Base-by-base conservation (phyloP, 2,888 invertebrate species). In the Hemaris fuciformis region DNA sequence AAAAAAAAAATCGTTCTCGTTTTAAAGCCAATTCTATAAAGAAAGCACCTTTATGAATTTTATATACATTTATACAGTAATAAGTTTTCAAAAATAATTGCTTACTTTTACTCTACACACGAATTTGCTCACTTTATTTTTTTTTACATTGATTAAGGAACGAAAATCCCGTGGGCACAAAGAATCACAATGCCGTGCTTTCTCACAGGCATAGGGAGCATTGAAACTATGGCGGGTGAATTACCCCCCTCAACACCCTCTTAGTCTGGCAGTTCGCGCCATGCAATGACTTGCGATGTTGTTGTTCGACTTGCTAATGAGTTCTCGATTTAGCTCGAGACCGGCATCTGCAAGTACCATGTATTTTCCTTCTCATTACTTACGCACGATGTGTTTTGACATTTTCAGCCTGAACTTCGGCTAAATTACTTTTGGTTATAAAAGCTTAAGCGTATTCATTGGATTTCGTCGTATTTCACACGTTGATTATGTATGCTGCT, bases 221-320 rank as follows among this genome's bases (percentile, higher is more conserved):
- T 66, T 72, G 65, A 73, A 76, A 78, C 78, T 79, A 77, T 74
- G 72, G 75, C 53, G 67, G 74, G 77, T 76, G 74, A 74, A 72
- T 75, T 72, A 74, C 68, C 72, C 66, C 63, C 69, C 62, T 62
- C 46, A 53, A 43, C 13, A 64, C 60, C 53, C 67, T 61, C 67
- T 43, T 61, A 63, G 66, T 65, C 64, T 62, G 64, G 64, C 64
- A 60, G 56, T 69, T 72, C 67, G 67, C 70, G 65, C 74, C 67
- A 71, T 76, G 77, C 79, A 77, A 85, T 87, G 86, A 87, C 87
- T 87, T 84, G 86, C 85, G 79, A 79, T 80, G 77, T 77, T 82
- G 82, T 85, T 86, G 85, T 87, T 87, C 82, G 83, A 86, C 85
- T 87, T 87, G 83, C 86, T 87, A 87, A 87, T 86, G 87, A 87